Base-by-base conservation (phyloP, 64 coral and sea anemone genomes). In the Porites lutea region DNA sequence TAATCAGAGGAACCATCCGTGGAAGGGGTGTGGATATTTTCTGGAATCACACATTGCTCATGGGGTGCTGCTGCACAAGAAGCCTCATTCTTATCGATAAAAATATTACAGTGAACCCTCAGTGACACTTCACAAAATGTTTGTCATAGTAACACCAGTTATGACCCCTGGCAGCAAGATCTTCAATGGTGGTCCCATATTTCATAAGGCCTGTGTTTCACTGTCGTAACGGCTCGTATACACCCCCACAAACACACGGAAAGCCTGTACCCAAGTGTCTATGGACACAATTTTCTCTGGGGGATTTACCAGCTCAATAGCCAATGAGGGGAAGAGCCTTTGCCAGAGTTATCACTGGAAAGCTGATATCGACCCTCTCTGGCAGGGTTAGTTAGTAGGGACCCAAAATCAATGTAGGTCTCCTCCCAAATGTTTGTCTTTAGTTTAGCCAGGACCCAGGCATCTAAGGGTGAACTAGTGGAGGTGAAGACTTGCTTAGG, bases 141-240 rank as follows among this genome's bases (percentile, higher is more conserved):
- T 27, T 5, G 15, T 77, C 74, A 53, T 77, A 77, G 12, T 13
- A 53, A 12, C 51, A 27, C 83, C 64, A 86, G 14, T 87, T 69
- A 18, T 87, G 84, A 6, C 84, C 84, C 63, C 20, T 70, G 0
- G 49, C 63, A 5, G 83, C 83, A 46, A 87, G 52, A 69, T 87
- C 83, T 45, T 46, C 0, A 71, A 87, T 71, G 19, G 51, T 45
- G 6, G 37, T 14, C 83, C 83, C 83, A 71, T 87, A 87, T 53
- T 87, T 87, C 83, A 87, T 71, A 71, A 72, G n/a, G 19, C 43
- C n/a, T 61, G 83, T 6, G 63, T 64, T 22, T 70, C 83, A 70
- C 18, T 70, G 45, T 18, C 5, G 46, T 87, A 71, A 12, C 51
- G 8, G 12, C 62, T 47, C 8, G 43, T 18, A 69, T 87, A 52